These are phyloP conservation scores for Parthenolecanium corni DNA, from an alignment of 2,888 invertebrate species.

Conservation along the genomic window DNA sequence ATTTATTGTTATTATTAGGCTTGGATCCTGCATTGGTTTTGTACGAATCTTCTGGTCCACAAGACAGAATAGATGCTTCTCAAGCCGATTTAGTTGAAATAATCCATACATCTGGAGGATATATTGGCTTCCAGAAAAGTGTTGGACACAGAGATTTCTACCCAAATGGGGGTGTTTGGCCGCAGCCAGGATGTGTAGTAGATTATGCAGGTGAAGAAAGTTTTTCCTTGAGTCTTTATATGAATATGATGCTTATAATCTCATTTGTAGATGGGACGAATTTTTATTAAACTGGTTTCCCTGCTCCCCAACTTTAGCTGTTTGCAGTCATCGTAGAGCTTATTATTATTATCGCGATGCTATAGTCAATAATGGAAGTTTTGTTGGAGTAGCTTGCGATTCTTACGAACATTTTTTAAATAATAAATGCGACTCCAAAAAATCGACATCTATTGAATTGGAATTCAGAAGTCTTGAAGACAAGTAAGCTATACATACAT, in stretches of 20 bases:
- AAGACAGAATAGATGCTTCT: slow-evolving; percentile 46
- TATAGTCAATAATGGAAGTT: slow-evolving; percentile 33
- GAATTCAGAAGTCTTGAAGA: slow-evolving; percentile 20
- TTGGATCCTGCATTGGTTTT: slow-evolving; percentile 50
- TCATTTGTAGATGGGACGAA: too few species aligned
- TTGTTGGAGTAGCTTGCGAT: slow-evolving; percentile 34
- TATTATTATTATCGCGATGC: slow-evolving; percentile 37
- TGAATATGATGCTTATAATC: too few species aligned
- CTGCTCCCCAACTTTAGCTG: slow-evolving; percentile 31
- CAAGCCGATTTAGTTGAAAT: slow-evolving; percentile 52
- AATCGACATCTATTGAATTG: slow-evolving; percentile 21
- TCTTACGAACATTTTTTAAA: slow-evolving; percentile 32
- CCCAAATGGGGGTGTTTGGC: slow-evolving; percentile 46
- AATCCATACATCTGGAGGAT: slow-evolving; percentile 51
- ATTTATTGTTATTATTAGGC: slow-evolving; percentile 37
- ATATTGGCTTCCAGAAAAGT: slow-evolving; percentile 47
- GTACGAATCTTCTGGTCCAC: slow-evolving; percentile 44
- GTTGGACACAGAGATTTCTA: slow-evolving; percentile 53
- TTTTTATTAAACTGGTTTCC: too few species aligned
- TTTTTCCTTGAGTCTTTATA: too few species aligned
- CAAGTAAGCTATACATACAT: slow-evolving; percentile 21
- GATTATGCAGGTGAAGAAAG: slow-evolving; percentile 43
- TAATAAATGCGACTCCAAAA: slow-evolving; percentile 30
- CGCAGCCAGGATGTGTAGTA: slow-evolving; percentile 47
- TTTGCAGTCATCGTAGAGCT: slow-evolving; percentile 36